Percentiles rank a stretch among this genome's conserved stretches.
Conservation (phyloP, 2,888 invertebrate species). For the Spodoptera littoralis region DNA sequence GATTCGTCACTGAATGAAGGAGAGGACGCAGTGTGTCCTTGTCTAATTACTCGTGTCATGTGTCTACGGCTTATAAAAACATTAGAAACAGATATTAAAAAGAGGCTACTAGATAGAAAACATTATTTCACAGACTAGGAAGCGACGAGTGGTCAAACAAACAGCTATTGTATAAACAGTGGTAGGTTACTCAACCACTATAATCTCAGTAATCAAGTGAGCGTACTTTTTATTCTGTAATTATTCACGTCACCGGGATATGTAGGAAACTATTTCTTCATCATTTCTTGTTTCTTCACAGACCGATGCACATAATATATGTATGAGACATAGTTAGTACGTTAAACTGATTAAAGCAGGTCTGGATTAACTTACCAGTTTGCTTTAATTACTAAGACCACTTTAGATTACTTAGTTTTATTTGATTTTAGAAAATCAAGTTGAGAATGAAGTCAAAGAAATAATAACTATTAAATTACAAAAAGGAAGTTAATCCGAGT, state of each 20-base stretch:
- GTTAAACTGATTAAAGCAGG: too few species aligned
- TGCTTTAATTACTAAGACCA: too few species aligned
- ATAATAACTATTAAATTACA: too few species aligned
- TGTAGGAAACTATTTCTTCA: slow-evolving; percentile 54
- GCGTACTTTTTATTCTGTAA: slow-evolving; percentile 27
- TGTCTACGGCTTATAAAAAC: slow-evolving; percentile 3
- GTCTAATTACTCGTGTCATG: slow-evolving; percentile 45
- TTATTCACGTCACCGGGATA: slow-evolving; percentile 55
- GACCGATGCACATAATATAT: slow-evolving; percentile 24
- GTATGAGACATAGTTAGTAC: not conserved
- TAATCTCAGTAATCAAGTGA: slow-evolving; percentile 44
- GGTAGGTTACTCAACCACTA: slow-evolving; percentile 33
- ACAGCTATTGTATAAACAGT: slow-evolving; percentile 23
- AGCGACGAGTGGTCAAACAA: slow-evolving; percentile 16
- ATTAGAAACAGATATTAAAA: too few species aligned
- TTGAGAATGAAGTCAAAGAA: too few species aligned
- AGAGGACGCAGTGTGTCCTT: slow-evolving; percentile 26
- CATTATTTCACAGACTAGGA: slow-evolving; percentile 14
- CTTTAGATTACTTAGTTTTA: too few species aligned
- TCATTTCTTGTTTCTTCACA: slow-evolving; percentile 36
- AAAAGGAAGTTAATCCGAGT: too few species aligned
- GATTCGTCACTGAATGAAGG: slow-evolving; percentile 41
- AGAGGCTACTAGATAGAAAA: not conserved
- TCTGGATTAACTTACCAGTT: too few species aligned
- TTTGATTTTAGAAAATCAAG: too few species aligned